Conservation (phyloP, 1,140 invertebrate species). For the Halotydeus destructor region DNA sequence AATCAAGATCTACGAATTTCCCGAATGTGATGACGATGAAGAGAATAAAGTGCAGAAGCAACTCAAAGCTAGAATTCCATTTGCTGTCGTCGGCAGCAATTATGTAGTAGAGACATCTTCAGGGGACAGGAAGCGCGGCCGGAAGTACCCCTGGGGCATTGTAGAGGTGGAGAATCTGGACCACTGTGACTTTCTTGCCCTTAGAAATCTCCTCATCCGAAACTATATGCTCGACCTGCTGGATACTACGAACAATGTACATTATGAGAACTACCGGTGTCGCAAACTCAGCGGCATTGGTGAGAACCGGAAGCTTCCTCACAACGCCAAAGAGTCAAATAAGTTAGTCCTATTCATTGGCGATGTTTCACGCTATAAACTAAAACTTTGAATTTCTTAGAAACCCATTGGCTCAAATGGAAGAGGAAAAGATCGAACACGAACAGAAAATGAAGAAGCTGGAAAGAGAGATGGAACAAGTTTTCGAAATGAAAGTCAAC, state of each 20-base stretch:
- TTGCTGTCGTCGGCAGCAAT: constrained; percentile 97
- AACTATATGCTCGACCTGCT: constrained; percentile 31
- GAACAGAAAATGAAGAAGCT: constrained; percentile 89
- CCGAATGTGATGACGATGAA: constrained; percentile 45
- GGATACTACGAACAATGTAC: constrained; percentile 33
- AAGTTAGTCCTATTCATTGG: constrained; percentile 41
- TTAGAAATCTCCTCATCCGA: constrained; percentile 79
- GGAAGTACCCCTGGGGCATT: constrained; percentile 93
- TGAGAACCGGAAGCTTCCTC: constrained; percentile 42
- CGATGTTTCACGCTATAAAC: neutral
- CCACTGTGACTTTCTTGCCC: constrained; percentile 93
- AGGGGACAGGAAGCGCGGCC: constrained; percentile 40
- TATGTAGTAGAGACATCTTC: constrained; percentile 49
- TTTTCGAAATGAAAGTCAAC: constrained; percentile 68
- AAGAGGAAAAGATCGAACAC: constrained; percentile 88
- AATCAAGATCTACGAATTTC: constrained; percentile 98
- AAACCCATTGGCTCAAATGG: constrained; percentile 91
- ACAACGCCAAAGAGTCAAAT: constrained; percentile 61
- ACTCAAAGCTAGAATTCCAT: constrained; percentile 61
- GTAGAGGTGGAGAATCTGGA: constrained; percentile 97
- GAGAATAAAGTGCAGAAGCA: constrained; percentile 46
- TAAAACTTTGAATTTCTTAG: constrained; percentile 34
- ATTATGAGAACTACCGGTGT: constrained; percentile 38
- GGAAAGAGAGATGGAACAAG: constrained; percentile 87
- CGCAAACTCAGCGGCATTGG: constrained; percentile 60